Conservation (phyloP, 2,113 vertebrate species). For the Ondatra zibethicus region DNA sequence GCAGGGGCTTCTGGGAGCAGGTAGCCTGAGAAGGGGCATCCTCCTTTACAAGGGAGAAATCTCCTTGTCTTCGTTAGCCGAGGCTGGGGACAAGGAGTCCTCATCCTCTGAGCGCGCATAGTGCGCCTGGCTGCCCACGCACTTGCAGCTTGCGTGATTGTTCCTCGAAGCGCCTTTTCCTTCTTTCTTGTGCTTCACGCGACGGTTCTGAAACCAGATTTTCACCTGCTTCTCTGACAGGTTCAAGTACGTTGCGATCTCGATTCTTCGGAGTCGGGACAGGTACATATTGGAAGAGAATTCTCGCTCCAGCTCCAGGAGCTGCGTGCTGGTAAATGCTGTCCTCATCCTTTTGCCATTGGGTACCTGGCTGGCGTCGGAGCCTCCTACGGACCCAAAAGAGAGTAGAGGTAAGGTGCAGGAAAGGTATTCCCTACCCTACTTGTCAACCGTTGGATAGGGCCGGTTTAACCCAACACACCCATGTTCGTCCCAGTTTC, state of each 20-base stretch:
- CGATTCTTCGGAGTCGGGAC: slow-evolving; percentile 96
- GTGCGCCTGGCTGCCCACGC: slow-evolving; percentile 91
- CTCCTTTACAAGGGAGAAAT: slow-evolving; percentile 90
- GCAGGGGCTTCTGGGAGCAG: background rate
- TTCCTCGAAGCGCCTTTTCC: slow-evolving; percentile 94
- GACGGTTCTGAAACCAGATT: slow-evolving; percentile 99
- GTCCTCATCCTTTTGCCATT: slow-evolving; percentile 99
- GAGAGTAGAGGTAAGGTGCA: slow-evolving; percentile 32
- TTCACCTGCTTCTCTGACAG: slow-evolving; percentile 99
- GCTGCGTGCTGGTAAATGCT: slow-evolving; percentile 98
- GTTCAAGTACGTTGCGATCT: slow-evolving; percentile 98
- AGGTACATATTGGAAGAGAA: slow-evolving; percentile 99
- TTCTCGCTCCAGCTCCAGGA: slow-evolving; percentile 97
- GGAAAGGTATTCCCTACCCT: background rate
- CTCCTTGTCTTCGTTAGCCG: slow-evolving; percentile 94
- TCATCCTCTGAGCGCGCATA: slow-evolving; percentile 97
- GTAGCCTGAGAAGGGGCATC: background rate
- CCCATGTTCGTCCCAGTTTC: background rate
- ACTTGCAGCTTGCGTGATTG: slow-evolving; percentile 93
- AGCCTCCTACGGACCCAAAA: slow-evolving; percentile 86
- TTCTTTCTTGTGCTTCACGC: slow-evolving; percentile 99
- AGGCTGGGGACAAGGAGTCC: slow-evolving; percentile 95
- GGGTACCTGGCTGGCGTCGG: slow-evolving; percentile 92
- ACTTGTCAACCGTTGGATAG: background rate
- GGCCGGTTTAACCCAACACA: background rate